Conservation (phyloP, 2,888 invertebrate species). For the Ophion ellenae region DNA sequence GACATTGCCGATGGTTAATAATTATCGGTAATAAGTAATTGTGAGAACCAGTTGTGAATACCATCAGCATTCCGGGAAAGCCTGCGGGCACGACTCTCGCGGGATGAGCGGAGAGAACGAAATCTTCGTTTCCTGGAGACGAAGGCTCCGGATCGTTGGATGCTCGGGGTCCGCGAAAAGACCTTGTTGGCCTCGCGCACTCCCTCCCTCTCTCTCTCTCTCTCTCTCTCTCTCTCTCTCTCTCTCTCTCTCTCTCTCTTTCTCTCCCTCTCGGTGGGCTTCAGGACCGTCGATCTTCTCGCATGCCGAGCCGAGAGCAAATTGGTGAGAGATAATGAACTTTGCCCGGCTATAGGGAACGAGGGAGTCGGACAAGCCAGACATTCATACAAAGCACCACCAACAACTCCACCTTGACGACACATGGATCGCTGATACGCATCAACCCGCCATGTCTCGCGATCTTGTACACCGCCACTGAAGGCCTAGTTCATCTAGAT, state of each 20-base stretch:
- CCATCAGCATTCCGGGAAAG: slow-evolving; percentile 54
- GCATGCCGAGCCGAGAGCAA: slow-evolving; percentile 49
- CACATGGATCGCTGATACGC: slow-evolving; percentile 47
- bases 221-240: background rate
- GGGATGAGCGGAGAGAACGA: slow-evolving; percentile 40
- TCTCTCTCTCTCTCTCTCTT: slow-evolving; percentile 38
- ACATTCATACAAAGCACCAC: background rate
- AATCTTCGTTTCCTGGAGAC: slow-evolving; percentile 61
- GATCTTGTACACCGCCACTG: background rate
- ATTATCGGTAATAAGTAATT: slow-evolving; percentile 65
- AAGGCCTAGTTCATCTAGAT: background rate
- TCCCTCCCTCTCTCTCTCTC: slow-evolving; percentile 28
- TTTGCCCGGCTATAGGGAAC: slow-evolving; percentile 29
- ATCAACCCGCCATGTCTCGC: slow-evolving; percentile 37
- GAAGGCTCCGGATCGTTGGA: slow-evolving; percentile 45
- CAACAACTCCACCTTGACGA: slow-evolving; percentile 2
- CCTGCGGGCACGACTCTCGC: slow-evolving; percentile 28
- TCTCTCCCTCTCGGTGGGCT: slow-evolving; percentile 31
- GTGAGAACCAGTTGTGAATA: slow-evolving; percentile 63
- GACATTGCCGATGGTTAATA: slow-evolving; percentile 53
- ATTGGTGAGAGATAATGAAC: slow-evolving; percentile 61
- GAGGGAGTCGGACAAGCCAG: slow-evolving; percentile 15
- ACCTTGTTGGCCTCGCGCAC: slow-evolving; percentile 35
- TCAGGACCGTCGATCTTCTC: slow-evolving; percentile 22
- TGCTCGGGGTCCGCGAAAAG: slow-evolving; percentile 44